Evolutionary conservation across 2,113 vertebrate species (phyloP).

Genomic region (Phyllostomus hastatus): DNA sequence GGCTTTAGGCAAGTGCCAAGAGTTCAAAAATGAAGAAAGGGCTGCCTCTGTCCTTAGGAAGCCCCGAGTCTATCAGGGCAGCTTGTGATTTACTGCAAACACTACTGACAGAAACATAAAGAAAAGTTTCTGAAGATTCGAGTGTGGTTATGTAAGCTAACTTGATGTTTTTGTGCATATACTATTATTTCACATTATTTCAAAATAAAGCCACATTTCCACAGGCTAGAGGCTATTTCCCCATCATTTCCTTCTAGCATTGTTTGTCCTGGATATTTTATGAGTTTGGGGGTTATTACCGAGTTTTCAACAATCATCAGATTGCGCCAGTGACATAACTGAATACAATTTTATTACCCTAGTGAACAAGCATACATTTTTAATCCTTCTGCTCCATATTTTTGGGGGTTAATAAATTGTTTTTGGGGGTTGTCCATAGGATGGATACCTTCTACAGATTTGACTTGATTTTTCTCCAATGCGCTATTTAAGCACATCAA

Average conservation of each 20-base stretch:
- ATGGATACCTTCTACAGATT: constrained; percentile 27
- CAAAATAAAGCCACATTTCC: constrained; percentile 69
- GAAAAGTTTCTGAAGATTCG: constrained; percentile 44
- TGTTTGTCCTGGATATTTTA: constrained; percentile 79
- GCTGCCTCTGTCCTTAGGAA: neutral
- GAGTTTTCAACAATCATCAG: constrained; percentile 75
- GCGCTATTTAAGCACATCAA: neutral
- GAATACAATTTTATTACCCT: constrained; percentile 79
- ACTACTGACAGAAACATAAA: neutral
- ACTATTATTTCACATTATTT: constrained; percentile 64
- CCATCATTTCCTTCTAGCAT: constrained; percentile 64
- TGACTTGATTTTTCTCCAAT: neutral
- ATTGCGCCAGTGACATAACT: constrained; percentile 73
- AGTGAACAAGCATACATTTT: constrained; percentile 79
- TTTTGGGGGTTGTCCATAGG: constrained; percentile 42
- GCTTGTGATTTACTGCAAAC: neutral
- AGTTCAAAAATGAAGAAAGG: neutral
- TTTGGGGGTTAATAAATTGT: constrained; percentile 65
- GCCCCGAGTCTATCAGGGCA: rapidly evolving
- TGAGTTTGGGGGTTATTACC: constrained; percentile 74
- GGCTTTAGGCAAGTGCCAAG: neutral
- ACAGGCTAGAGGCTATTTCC: constrained; percentile 63
- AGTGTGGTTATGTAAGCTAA: constrained; percentile 54
- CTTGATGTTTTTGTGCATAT: constrained; percentile 4
- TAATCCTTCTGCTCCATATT: constrained; percentile 72